phyloP scores from a whole-genome alignment of 2,888 invertebrate species.

The Oscheius onirici region DNA sequence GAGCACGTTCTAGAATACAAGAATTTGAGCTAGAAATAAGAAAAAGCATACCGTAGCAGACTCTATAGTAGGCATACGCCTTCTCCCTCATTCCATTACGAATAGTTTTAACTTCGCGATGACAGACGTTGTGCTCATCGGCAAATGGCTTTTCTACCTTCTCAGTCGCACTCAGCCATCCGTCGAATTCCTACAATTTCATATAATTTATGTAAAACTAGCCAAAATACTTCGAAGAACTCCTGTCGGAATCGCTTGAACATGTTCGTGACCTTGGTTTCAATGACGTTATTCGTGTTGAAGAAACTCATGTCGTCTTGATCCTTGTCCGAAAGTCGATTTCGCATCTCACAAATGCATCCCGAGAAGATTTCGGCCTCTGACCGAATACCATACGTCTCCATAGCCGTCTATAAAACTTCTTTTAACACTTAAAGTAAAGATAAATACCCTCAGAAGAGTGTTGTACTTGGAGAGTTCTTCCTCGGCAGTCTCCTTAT shows the following conservation, averaged over 20 bases:
- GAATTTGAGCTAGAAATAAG: background rate
- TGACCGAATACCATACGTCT: slow-evolving; percentile 65
- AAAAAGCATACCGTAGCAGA: slow-evolving; percentile 43
- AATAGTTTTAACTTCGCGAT: slow-evolving; percentile 37
- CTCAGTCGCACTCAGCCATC: slow-evolving; percentile 19
- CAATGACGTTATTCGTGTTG: slow-evolving; percentile 66
- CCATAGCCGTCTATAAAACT: slow-evolving; percentile 52
- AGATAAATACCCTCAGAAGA: slow-evolving; percentile 38
- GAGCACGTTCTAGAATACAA: slow-evolving; percentile 38
- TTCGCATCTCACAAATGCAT: slow-evolving; percentile 60
- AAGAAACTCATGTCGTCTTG: slow-evolving; percentile 69
- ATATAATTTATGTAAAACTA: background rate
- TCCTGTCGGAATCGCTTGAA: slow-evolving; percentile 41
- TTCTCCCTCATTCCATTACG: slow-evolving; percentile 39
- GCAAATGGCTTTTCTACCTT: slow-evolving; percentile 21
- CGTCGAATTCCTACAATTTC: slow-evolving; percentile 30
- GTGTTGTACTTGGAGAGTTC: slow-evolving; percentile 47
- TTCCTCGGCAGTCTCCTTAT: slow-evolving; percentile 31
- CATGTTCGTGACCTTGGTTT: slow-evolving; percentile 55
- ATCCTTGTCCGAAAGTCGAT: slow-evolving; percentile 68
- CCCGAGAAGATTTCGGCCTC: slow-evolving; percentile 70
- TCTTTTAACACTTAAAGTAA: background rate
- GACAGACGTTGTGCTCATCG: slow-evolving; percentile 45
- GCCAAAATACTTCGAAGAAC: slow-evolving; percentile 42
- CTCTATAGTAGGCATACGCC: slow-evolving; percentile 48